Evolutionary conservation across 2,113 vertebrate genomes (phyloP).

Genomic region (Leiothrix lutea): DNA sequence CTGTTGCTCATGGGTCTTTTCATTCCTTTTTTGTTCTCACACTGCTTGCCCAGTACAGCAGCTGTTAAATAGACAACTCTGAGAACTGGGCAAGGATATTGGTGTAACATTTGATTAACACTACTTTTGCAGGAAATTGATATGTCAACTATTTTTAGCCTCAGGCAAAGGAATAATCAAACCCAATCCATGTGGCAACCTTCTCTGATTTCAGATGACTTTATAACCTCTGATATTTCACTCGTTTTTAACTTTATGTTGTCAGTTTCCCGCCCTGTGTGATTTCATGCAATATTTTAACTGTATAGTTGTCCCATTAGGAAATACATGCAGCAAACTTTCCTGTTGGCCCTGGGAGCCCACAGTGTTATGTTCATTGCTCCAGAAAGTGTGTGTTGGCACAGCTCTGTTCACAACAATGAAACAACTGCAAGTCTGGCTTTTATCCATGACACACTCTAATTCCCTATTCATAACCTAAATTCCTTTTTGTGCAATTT

Average conservation of each 20-base stretch:
- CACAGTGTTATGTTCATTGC: neutral
- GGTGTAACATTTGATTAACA: conserved; percentile 3
- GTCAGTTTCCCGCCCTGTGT: neutral
- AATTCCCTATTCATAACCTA: neutral
- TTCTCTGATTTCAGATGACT: neutral
- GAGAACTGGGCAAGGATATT: neutral
- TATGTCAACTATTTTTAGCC: neutral
- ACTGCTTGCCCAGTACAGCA: conserved; percentile 31
- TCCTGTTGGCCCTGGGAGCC: neutral
- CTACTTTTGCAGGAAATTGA: neutral
- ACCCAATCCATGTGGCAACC: neutral
- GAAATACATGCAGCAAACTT: neutral
- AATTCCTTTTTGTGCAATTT: neutral
- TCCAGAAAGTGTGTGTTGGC: neutral
- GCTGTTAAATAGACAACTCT: conserved; percentile 7
- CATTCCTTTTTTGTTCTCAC: conserved; percentile 14
- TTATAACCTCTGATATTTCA: neutral
- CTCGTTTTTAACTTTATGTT: neutral
- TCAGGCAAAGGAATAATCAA: conserved; percentile 6
- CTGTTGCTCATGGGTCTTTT: neutral
- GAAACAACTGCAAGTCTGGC: neutral
- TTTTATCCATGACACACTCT: neutral
- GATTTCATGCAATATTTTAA: neutral
- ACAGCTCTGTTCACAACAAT: neutral
- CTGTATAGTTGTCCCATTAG: neutral